phyloP scores from a whole-genome alignment of 2,888 invertebrate genomes.

The Empis livida region DNA sequence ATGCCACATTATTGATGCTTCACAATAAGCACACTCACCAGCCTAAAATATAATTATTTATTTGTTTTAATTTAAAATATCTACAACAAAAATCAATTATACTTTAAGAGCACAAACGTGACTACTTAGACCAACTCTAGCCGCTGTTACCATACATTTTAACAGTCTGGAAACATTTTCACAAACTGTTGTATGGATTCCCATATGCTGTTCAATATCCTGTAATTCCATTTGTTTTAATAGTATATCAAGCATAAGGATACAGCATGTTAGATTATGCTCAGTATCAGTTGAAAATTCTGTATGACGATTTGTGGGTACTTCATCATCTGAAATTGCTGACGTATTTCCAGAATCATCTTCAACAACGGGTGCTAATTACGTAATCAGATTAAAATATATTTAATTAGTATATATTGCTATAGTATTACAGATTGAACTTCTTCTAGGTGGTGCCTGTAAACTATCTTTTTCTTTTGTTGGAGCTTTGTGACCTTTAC shows the following conservation, averaged over 20 bases:
- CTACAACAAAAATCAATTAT: background rate
- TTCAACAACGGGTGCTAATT: conserved; percentile 48
- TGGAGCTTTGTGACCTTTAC: conserved; percentile 24
- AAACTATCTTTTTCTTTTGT: conserved; percentile 29
- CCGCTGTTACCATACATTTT: conserved; percentile 60
- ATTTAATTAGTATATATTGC: background rate
- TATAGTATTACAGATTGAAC: conserved; percentile 40
- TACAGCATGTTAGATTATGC: conserved; percentile 83
- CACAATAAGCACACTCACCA: conserved; percentile 80
- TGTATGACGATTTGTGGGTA: conserved; percentile 44
- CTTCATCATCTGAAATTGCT: conserved; percentile 56
- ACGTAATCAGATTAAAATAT: background rate
- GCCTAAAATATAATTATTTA: conserved; percentile 17
- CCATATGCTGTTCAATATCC: conserved; percentile 68
- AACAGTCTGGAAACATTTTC: conserved; percentile 61
- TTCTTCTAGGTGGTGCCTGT: conserved; percentile 35
- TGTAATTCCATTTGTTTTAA: conserved; percentile 89
- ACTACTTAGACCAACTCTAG: conserved; percentile 52
- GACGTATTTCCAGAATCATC: conserved; percentile 56
- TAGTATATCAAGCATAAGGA: conserved; percentile 89
- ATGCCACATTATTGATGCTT: conserved; percentile 89
- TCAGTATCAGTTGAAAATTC: conserved; percentile 60
- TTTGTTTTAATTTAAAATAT: background rate
- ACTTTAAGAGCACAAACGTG: conserved; percentile 44
- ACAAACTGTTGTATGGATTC: conserved; percentile 60